Evolutionary conservation across 2,113 vertebrate species (phyloP).

Genomic region (Acanthochromis polyacanthus): DNA sequence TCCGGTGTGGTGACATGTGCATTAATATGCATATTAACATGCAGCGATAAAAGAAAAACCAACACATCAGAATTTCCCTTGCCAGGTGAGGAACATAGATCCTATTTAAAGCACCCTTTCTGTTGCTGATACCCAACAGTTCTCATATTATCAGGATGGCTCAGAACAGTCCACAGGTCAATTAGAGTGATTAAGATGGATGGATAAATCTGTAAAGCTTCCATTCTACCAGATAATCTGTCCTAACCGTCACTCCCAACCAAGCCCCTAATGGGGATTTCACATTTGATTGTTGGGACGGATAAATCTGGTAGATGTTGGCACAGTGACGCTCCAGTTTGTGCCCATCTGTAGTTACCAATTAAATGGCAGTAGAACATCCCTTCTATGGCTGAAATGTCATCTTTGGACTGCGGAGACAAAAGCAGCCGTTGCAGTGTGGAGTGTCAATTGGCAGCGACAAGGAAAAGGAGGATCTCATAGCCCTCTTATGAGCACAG

Average conservation of each 20-base stretch:
- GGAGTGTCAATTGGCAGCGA: constrained; percentile 20
- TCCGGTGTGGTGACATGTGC: constrained; percentile 24
- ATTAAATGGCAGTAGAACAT: constrained; percentile 25
- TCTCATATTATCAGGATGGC: constrained; percentile 45
- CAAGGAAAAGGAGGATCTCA: constrained; percentile 9
- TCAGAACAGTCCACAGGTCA: constrained; percentile 48
- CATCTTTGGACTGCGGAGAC: constrained; percentile 19
- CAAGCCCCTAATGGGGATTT: constrained; percentile 45
- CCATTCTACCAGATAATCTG: constrained; percentile 62
- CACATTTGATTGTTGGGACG: constrained; percentile 48
- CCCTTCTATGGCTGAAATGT: constrained; percentile 32
- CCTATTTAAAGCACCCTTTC: constrained; percentile 18
- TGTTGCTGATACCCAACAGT: constrained; percentile 6
- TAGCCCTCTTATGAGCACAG: not conserved
- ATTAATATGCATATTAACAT: constrained; percentile 37
- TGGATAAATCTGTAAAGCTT: constrained; percentile 64
- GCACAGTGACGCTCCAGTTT: constrained; percentile 28
- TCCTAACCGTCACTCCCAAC: constrained; percentile 44
- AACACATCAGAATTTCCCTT: not conserved
- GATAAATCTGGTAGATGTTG: constrained; percentile 34
- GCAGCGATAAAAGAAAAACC: constrained; percentile 6
- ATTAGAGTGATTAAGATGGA: constrained; percentile 67
- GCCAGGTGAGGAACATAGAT: constrained; percentile 47
- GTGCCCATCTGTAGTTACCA: constrained; percentile 30
- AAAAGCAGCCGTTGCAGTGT: constrained; percentile 14